Conservation (phyloP, 2,797 vertebrate genomes). For the Champsocephalus gunnari region DNA sequence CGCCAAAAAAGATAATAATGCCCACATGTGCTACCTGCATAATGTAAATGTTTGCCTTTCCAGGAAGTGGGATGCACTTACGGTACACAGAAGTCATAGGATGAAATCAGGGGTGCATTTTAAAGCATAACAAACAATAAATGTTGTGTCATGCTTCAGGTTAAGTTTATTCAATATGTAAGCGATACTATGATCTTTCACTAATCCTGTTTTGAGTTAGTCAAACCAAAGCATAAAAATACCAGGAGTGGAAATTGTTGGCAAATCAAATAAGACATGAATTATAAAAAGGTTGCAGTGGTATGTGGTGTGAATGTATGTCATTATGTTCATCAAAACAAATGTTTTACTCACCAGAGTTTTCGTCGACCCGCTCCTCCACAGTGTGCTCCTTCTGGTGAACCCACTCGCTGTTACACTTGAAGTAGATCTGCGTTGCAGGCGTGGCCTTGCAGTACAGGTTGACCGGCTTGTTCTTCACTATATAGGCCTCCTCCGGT, state of each 20-base stretch:
- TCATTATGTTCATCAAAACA: neutral
- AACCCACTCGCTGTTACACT: constrained; percentile 99
- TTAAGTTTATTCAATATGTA: neutral
- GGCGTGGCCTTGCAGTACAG: constrained; percentile 97
- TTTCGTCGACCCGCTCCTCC: constrained; percentile 96
- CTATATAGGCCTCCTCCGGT: constrained; percentile 97
- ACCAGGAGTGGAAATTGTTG: neutral
- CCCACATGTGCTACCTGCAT: neutral
- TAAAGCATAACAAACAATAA: neutral
- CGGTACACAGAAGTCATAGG: neutral
- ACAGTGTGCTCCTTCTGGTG: constrained; percentile 98
- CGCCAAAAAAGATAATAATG: neutral
- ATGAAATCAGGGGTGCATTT: neutral
- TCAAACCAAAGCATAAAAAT: neutral
- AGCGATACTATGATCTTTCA: neutral
- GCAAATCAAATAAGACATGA: no score
- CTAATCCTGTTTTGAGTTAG: neutral
- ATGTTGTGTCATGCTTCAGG: neutral
- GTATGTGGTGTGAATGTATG: no score
- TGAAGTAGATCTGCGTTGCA: constrained; percentile 99
- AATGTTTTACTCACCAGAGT: constrained; percentile 89
- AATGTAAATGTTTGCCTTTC: neutral
- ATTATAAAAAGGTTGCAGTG: no score
- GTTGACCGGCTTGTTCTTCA: constrained; percentile 98
- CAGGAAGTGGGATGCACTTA: neutral